Conservation (phyloP, 1,140 invertebrate genomes). For the Plectrocnemia conspersa region DNA sequence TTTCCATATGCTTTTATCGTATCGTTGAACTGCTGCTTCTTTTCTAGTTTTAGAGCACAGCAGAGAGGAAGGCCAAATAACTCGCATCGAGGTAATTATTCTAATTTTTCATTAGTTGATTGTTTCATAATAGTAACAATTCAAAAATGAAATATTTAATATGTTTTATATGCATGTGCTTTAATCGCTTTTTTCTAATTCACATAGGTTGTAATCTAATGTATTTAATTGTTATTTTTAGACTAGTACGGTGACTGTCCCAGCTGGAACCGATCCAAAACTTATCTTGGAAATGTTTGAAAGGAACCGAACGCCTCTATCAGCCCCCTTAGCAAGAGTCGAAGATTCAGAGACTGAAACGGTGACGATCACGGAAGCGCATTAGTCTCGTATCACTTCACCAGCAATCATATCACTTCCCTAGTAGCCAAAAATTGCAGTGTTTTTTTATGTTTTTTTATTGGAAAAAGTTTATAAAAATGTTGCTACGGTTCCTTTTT, state of each 20-base stretch:
- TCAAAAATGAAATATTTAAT: background rate
- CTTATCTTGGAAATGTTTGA: conserved; percentile 53
- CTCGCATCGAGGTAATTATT: conserved; percentile 48
- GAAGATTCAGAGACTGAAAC: conserved; percentile 34
- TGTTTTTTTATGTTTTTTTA: too few relatives aligned
- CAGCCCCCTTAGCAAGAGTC: conserved; percentile 41
- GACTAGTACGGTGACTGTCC: conserved; percentile 52
- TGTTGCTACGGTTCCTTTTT: too few relatives aligned
- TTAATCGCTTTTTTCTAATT: too few relatives aligned
- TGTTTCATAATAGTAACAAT: background rate
- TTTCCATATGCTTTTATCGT: too few relatives aligned
- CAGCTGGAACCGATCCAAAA: conserved; percentile 51
- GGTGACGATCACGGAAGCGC: conserved; percentile 38
- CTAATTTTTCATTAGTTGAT: background rate
- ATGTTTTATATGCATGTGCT: background rate
- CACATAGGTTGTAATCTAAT: background rate
- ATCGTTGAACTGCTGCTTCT: conserved; percentile 29
- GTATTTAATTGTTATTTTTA: conserved; percentile 33
- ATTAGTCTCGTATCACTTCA: too few relatives aligned
- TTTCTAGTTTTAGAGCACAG: conserved; percentile 53
- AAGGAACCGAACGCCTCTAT: conserved; percentile 45
- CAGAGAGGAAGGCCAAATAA: conserved; percentile 53
- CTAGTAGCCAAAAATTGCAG: too few relatives aligned
- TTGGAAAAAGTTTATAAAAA: too few relatives aligned
- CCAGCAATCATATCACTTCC: too few relatives aligned